Base-by-base conservation (phyloP, 1,140 invertebrate genomes). In the Sycophila sp. region DNA sequence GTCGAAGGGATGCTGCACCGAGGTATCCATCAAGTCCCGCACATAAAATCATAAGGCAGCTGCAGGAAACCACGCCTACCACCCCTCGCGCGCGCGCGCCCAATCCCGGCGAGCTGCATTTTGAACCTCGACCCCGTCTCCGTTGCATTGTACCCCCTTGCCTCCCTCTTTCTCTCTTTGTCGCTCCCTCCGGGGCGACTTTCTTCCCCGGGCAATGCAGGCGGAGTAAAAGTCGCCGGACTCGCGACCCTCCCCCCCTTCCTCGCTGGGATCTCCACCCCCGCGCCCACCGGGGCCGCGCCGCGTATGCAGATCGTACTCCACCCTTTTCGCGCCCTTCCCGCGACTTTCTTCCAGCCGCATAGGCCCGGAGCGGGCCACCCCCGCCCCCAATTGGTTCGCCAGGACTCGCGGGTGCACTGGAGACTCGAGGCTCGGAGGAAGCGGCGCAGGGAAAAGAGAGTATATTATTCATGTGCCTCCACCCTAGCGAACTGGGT, bases 31-130 rank as follows among this genome's bases (percentile, higher is more conserved):
- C 76, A 77, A 80, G 74, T 76, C 64, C 73, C 64, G 79, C 78
- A 82, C 81, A 83, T 83, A 84, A 84, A 84, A 84, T 84, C 80
- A 84, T 84, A 85, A 84, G 56, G 42, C 67, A 69, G 42, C 58
- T 55, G 40, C 4, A 63, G 58, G 30, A 69, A 55, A 75, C 84
- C 84, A 85, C 84, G 84, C 84, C 84, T 73, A 84, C 77, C 80
- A 84, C 79, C 83, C 84, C 80, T 71, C 28, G 15, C 8, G 56
- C 36, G 38, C 66, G 55, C 76, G 77, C 78, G 49, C n/a, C 84
- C 83, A 86, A 86, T 86, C 76, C 70, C 70, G 51, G 75, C 56
- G 53, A 70, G 78, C 74, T 86, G 83, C 84, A 86, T 85, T 83
- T 81, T 2, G 76, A 84, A 83, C 82, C 77, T 11, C 26, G 80